Evolutionary conservation across 2,888 invertebrate genomes (phyloP), one percentile per base, ranked within the genome.

Genomic region (Eumacrocentrus americanus): DNA sequence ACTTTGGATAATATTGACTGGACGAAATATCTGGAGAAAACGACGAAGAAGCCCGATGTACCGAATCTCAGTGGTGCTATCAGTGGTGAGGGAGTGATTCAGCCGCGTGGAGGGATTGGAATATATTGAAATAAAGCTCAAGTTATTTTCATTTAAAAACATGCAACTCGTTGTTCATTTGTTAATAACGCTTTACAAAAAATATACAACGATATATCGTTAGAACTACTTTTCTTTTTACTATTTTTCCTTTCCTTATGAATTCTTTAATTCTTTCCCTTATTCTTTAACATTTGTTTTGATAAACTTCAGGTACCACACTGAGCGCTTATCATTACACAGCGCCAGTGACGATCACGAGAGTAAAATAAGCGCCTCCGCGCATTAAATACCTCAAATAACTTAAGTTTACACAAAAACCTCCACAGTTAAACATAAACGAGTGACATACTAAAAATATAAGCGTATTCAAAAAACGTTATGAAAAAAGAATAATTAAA

Each of bases 1-100:
- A 52, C 25, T 12, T 47, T 58, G n/a, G 60, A 48, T 5, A 50
- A 62, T 25, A 55, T 64, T 22, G 64, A 66, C 22, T 66, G 66
- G 66, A 52, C 64, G 2, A 14, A 56, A 14, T 66, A 61, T 38
- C 37, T 66, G 2, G 56, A 58, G 11, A 35, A 23, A 44, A 56
- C 62, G 2, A 46, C 63, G 2, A 51, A 29, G 20, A 18, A 48
- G 14, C n/a, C 53, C 0, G 25, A 14, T 7, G 3, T 20, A 9
- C 18, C 25, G 1, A 25, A 16, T 18, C 23, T 60, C 2, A 51
- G 6, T 11, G n/a, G 35, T 4, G 38, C 54, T 0, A 46, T 42
- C 38, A 53, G 60, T 16, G 65, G 65, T n/a, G 35, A 46, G 16
- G 65, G 65, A 25, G 12, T 63, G 11, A 54, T 64, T n/a, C 29